Base-by-base conservation (phyloP, 2,888 invertebrate species). In the Meganola albula region DNA sequence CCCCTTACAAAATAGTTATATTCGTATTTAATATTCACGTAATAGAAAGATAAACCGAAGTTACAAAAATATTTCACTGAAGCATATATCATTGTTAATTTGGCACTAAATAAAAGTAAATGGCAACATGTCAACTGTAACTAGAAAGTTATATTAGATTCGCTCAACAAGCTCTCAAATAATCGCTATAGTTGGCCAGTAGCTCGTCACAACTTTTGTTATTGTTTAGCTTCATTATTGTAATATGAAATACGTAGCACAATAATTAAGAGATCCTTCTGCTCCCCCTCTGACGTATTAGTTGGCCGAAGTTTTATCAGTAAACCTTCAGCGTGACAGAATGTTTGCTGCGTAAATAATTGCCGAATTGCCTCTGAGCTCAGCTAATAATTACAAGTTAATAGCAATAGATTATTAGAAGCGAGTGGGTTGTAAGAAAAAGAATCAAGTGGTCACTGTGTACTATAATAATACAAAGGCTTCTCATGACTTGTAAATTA, bases 161-260 rank as follows among this genome's bases (percentile, higher is more conserved):
- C 69, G 61, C 73, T 74, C 74, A 74, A 77, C 79, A 73, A 77
- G 73, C 79, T 78, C 79, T 83, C 75, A 74, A 78, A 73, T 74
- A 77, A 80, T 77, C 79, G 75, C 67, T 62, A 51, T 72, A 77
- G 74, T 76, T 76, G 73, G 63, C 61, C 73, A 64, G 64, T 57
- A 66, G 63, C 70, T 68, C 70, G 71, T 72, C 76, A 72, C 72
- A 83, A 85, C 79, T 85, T 85, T 79, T 76, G 77, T 82, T 83
- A 83, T 84, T 83, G 80, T 83, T 82, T 75, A 73, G 64, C 73
- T 84, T 83, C 78, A 82, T 85, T 85, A 84, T 80, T 83, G 80
- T 83, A 78, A 83, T 82, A 80, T 73, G 73, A 77, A 83, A 78
- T 82, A 80, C 76, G 74, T 68, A 72, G 72, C 70, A 67, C 68